Evolutionary conservation across 64 coral and sea anemone genomes (phyloP).

Genomic region (Exaiptasia diaphana): DNA sequence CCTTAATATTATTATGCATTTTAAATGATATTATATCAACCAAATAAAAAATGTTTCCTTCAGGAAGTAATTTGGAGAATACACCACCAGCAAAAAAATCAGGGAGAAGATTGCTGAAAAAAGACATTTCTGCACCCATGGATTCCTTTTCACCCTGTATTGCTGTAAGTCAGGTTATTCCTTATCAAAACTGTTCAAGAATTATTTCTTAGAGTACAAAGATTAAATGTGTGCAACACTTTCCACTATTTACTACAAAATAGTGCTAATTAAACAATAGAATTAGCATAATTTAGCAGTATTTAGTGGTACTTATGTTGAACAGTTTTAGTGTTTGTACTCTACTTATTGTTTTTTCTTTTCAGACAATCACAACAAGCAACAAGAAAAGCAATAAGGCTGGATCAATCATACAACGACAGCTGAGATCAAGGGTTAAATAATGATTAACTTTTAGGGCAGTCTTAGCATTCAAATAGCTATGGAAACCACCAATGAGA

Average conservation of each 20-base stretch:
- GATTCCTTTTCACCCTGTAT: background rate
- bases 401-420: slow-evolving; percentile 10
- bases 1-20: background rate
- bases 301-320: background rate
- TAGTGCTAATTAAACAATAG: background rate
- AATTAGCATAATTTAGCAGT: background rate
- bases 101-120: background rate
- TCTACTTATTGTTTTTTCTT: background rate
- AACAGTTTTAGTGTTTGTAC: background rate
- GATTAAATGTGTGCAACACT: background rate
- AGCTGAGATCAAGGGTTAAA: slow-evolving; percentile 29
- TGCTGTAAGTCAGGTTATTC: background rate
- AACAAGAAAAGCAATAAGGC: slow-evolving; percentile 8
- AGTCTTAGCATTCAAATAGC: too few species aligned
- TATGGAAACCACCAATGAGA: too few species aligned
- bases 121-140: background rate
- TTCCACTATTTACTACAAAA: background rate
- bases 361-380: background rate
- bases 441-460: too few species aligned
- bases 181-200: background rate
- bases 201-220: background rate
- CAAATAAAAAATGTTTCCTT: background rate
- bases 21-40: background rate
- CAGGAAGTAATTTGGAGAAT: too few species aligned
- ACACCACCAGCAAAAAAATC: background rate